Evolutionary conservation across 2,888 invertebrate genomes (phyloP).

Genomic region (Portevinia maculata): DNA sequence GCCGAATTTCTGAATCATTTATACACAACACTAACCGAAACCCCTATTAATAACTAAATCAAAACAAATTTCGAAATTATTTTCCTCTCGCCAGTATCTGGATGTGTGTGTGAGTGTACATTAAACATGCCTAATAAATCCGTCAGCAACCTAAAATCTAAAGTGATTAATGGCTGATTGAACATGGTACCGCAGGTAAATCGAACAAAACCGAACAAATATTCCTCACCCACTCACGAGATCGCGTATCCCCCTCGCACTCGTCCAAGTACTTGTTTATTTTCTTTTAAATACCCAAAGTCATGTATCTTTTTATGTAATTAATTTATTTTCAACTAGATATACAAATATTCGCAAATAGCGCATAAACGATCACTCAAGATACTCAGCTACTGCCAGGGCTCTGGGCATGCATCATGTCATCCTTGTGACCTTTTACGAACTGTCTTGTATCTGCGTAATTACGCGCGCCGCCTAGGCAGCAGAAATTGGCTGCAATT

Average conservation of each 20-base stretch:
- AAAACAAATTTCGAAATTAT: constrained; percentile 45
- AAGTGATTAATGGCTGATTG: constrained; percentile 75
- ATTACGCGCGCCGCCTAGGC: constrained; percentile 15
- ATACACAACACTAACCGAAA: neutral
- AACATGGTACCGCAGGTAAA: constrained; percentile 45
- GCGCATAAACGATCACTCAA: constrained; percentile 35
- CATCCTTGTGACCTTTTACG: constrained; percentile 59
- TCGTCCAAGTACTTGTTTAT: constrained; percentile 9
- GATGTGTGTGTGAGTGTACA: constrained; percentile 59
- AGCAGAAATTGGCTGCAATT: constrained; percentile 58
- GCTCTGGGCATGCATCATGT: constrained; percentile 37
- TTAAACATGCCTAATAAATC: constrained; percentile 75
- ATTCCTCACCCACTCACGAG: constrained; percentile 36
- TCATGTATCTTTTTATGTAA: constrained; percentile 51
- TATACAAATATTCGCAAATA: constrained; percentile 33
- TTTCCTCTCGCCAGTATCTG: neutral
- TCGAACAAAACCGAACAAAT: constrained; percentile 12
- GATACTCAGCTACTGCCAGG: neutral
- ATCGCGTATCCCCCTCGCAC: constrained; percentile 1
- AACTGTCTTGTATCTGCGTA: constrained; percentile 4
- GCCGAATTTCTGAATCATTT: too few species aligned
- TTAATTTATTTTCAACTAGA: constrained; percentile 40
- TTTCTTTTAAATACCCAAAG: constrained; percentile 41
- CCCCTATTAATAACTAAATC: constrained; percentile 30
- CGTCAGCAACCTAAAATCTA: constrained; percentile 63